Evolutionary conservation across 2,888 invertebrate species (phyloP), one percentile per base, ranked within the genome.

Genomic region (Bombylius discolor): DNA sequence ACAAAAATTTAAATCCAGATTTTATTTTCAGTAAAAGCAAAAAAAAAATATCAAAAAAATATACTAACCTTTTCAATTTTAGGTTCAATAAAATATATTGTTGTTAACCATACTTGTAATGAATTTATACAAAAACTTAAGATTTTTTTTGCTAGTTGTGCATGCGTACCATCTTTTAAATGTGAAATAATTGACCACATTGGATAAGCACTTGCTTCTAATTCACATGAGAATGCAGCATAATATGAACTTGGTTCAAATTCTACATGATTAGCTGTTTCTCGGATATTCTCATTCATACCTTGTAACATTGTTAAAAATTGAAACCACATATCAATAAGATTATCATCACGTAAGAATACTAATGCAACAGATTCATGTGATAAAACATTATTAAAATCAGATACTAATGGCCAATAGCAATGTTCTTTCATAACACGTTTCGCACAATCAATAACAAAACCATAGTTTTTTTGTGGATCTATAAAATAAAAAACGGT

Each of bases 181-280:
- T 97, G 96, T 49, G 88, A 86, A 55, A 95, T 87, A 57, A 97
- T 81, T 13, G 94, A 92, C 96, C 96, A 97, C 95, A 97, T 94
- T 3, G 96, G 95, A 76, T 95, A 93, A 13, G 96, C 93, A 66
- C 93, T 93, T 33, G 95, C 94, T 77, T 98, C 97, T 63, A 97
- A 76, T 78, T 98, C 97, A 63, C 96, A 96, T 59, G 94, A 93
- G 77, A 97, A 98, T 39, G 97, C 95, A 50, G 96, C 94, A 77
- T 96, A 97, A 77, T 97, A 98, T 14, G 94, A 92, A 62, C 92
- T 93, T 48, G 95, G 94, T 74, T 98, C 97, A 77, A 91, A 95
- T 77, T 97, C 96, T 14, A 97, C 88, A 76, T 97, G 97, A 54
- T 89, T 87, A 65, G 82, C 85, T 62, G 91, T 78, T 74, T 96